These are phyloP conservation scores for Apodemus sylvaticus DNA, from an alignment of 2,113 vertebrate genomes.

Conservation along the genomic window DNA sequence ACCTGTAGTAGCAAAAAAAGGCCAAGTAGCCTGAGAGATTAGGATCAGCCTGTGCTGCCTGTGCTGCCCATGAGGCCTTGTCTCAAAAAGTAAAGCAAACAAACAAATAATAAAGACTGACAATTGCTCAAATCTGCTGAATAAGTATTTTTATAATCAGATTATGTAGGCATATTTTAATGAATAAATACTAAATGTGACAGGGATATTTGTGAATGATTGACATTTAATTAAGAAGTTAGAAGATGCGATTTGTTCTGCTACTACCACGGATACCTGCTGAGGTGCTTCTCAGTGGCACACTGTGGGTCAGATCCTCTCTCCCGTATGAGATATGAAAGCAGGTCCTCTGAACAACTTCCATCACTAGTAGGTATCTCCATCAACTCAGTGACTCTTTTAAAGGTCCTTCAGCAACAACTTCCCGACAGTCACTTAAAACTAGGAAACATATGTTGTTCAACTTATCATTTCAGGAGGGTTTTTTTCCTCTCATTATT, in stretches of 20 bases:
- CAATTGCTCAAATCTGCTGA: background rate
- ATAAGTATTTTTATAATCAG: background rate
- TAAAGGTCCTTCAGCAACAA: conserved; percentile 8
- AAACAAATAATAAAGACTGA: background rate
- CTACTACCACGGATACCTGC: conserved; percentile 63
- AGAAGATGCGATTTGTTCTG: conserved; percentile 21
- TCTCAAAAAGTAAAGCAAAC: background rate
- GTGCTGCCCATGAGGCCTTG: background rate
- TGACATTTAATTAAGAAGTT: conserved; percentile 18
- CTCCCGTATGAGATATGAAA: conserved; percentile 13
- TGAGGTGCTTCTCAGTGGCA: conserved; percentile 51
- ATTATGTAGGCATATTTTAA: conserved; percentile 25
- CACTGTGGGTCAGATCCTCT: background rate
- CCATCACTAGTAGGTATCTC: conserved; percentile 45
- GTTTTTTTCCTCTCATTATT: background rate
- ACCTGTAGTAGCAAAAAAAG: background rate
- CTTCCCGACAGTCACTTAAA: conserved; percentile 58
- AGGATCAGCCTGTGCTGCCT: background rate
- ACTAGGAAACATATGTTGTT: conserved; percentile 64
- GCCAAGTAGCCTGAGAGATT: background rate
- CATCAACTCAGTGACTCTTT: conserved; percentile 55
- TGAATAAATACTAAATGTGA: background rate
- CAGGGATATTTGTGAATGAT: background rate
- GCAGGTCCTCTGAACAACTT: conserved; percentile 53
- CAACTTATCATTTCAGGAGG: background rate